Evolutionary conservation across 2,888 invertebrate genomes (phyloP).

Genomic region (Leptinotarsa haldemani): DNA sequence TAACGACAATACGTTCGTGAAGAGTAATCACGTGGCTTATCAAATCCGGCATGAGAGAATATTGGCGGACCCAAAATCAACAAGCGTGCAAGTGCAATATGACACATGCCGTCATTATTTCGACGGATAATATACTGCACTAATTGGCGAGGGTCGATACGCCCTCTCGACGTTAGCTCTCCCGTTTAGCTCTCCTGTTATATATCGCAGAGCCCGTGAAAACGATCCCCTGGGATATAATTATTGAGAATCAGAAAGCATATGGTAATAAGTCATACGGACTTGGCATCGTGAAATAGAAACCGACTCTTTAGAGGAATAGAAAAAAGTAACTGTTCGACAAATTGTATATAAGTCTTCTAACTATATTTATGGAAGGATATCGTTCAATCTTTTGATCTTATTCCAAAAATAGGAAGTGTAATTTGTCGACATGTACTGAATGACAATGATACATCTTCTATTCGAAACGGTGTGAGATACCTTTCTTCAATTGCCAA

Average conservation of each 20-base stretch:
- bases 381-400: too few relatives aligned
- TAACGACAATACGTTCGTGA: slow-evolving; percentile 35
- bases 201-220: slow-evolving; percentile 52
- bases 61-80: slow-evolving; percentile 55
- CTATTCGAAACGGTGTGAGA: too few relatives aligned
- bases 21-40: slow-evolving; percentile 46
- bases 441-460: too few relatives aligned
- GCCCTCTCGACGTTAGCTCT: slow-evolving; percentile 47
- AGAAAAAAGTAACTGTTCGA: too few relatives aligned
- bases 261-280: slow-evolving; percentile 57
- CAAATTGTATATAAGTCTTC: neutral
- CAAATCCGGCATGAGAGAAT: slow-evolving; percentile 34
- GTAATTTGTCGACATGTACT: too few relatives aligned
- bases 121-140: slow-evolving; percentile 62
- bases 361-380: too few relatives aligned
- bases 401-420: too few relatives aligned
- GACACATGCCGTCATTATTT: slow-evolving; percentile 66
- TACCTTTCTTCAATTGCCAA: too few relatives aligned
- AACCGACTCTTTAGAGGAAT: neutral
- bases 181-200: slow-evolving; percentile 50
- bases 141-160: slow-evolving; percentile 62
- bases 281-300: slow-evolving; percentile 43
- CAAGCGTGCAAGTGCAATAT: slow-evolving; percentile 64
- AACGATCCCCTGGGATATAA: slow-evolving; percentile 59
- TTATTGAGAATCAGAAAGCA: slow-evolving; percentile 60